Base-by-base conservation (phyloP, 2,797 vertebrate species). In the Clarias fuscus region DNA sequence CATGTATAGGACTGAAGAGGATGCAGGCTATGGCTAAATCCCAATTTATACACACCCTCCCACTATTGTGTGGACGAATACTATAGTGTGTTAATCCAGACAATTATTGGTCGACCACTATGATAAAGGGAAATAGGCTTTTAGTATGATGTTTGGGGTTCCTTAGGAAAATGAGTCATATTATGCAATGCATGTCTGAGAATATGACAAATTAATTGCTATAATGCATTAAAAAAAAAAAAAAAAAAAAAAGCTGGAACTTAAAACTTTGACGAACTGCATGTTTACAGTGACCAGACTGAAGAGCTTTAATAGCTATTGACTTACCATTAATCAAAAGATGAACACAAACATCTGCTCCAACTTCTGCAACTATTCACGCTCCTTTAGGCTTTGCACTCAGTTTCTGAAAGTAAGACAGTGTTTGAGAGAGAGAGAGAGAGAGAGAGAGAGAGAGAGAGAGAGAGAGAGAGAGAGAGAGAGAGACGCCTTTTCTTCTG, bases 401-500 rank as follows among this genome's bases (percentile, higher is more conserved):
- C 77, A 64, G 37, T 65, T 72, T 86, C 22, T n/a, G 70, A 76
- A 37, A 75, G 85, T 65, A 73, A 82, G 68, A 82, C 81, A 75
- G 58, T 59, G n/a, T n/a, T n/a, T n/a, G 87, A 84, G 37, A 86
- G 82, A 67, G 79, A 87, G 84, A 88, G 88, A 89, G 88, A 88
- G 86, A 4, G 75, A 78, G n/a, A 84, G 4, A 72, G 85, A 53
- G 81, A 91, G 90, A 87, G 87, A 84, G 37, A 86, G 87, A 84
- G 37, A 86, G 82, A 67, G 79, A 87, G 84, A 88, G 88, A 89
- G 88, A 88, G 86, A 4, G 75, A 78, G n/a, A 84, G 4, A 72
- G 85, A 53, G 81, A 91, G 90, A 87, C 86, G 83, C 90, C 89
- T 91, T 91, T 90, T 94, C 93, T 94, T 61, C 4, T 88, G 93